phyloP scores from a whole-genome alignment of 2,797 vertebrate genomes.

The Micrastur ruficollis region DNA sequence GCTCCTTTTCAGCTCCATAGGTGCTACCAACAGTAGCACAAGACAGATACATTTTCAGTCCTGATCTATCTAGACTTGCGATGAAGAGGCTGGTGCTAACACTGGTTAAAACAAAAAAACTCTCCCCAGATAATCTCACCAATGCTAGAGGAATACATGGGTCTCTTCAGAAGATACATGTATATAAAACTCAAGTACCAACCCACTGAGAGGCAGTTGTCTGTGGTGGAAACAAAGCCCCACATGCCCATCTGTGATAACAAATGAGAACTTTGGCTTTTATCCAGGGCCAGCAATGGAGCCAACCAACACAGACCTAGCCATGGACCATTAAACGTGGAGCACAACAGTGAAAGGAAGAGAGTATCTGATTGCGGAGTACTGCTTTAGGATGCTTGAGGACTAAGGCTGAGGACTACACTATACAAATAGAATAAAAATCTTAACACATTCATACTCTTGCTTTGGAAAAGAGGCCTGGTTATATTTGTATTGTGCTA shows the following conservation, averaged over 20 bases:
- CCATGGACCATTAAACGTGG: background rate
- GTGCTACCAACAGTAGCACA: background rate
- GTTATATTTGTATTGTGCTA: background rate
- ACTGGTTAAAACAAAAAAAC: background rate
- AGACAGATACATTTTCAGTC: background rate
- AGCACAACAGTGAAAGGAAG: background rate
- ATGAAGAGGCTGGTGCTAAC: background rate
- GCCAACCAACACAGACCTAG: accelerated
- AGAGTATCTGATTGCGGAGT: background rate
- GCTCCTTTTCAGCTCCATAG: background rate
- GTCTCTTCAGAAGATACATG: background rate
- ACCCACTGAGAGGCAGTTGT: accelerated
- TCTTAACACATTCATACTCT: background rate
- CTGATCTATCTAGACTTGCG: background rate
- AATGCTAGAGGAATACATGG: background rate
- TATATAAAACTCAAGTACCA: background rate
- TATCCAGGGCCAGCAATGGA: background rate
- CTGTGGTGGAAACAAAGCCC: background rate
- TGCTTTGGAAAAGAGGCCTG: background rate
- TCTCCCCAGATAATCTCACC: background rate
- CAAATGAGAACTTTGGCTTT: background rate
- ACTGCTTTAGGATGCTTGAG: background rate
- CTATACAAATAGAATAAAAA: background rate
- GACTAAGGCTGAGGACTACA: background rate
- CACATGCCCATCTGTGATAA: accelerated